phyloP scores from a whole-genome alignment of 2,113 vertebrate genomes.

The Laticauda colubrina region DNA sequence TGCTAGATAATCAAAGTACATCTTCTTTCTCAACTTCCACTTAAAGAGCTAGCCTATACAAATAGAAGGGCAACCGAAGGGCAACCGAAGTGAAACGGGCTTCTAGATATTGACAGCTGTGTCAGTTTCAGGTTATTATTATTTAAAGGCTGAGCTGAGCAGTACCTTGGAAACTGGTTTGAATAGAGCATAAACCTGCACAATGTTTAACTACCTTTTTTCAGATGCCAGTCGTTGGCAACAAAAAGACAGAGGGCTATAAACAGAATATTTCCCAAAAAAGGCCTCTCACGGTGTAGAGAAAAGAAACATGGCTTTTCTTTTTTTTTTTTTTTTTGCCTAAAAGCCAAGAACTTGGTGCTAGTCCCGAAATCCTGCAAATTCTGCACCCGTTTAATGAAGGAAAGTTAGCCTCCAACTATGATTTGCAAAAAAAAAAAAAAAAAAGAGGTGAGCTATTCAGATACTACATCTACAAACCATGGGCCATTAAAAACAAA shows the following conservation, averaged over 20 bases:
- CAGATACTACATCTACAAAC: not conserved
- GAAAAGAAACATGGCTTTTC: not conserved
- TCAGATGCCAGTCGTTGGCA: not conserved
- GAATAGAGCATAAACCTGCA: conserved; percentile 3
- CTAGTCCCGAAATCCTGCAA: not conserved
- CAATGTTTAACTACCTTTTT: not conserved
- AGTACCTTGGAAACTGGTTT: not conserved
- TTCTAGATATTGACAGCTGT: not conserved
- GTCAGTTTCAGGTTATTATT: not conserved
- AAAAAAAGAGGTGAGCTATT: not conserved
- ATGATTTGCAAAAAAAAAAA: not conserved
- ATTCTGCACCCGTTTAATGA: not conserved
- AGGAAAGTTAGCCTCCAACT: not conserved
- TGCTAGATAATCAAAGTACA: not conserved
- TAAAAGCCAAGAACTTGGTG: not conserved
- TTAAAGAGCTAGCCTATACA: not conserved
- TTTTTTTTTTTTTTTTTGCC: not conserved
- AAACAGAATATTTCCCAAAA: not conserved
- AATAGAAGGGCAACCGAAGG: not conserved
- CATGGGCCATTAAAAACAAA: not conserved
- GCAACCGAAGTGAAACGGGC: not conserved
- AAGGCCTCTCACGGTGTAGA: too few relatives aligned
- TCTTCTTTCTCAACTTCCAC: not conserved
- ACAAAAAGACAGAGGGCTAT: not conserved
- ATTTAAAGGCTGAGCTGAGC: not conserved